Base-by-base conservation (phyloP, 2,888 invertebrate species). In the Myopa testacea region DNA sequence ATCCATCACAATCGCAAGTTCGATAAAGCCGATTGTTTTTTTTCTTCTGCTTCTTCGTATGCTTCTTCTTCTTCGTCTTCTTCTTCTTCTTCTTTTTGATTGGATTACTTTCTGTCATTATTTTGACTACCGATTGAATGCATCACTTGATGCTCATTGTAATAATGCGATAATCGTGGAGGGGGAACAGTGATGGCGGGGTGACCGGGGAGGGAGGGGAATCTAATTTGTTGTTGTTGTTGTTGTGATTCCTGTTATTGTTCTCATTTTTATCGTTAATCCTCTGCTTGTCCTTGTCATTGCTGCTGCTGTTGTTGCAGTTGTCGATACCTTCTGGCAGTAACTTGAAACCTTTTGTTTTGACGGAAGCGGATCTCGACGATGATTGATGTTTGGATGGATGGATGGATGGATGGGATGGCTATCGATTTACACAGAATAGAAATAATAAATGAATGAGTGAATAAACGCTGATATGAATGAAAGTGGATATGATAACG, bases 51-150 rank as follows among this genome's bases (percentile, higher is more conserved):
- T 58, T 12, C 62, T 62, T 19, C 62, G 2, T 4, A 3, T 62
- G 4, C 26, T 12, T n/a, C 62, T 58, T n/a, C 26, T 62, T 19
- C 62, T 62, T 26, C 19, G 0, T n/a, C 26, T 62, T 62, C 26
- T 62, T 62, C n/a, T 38, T 65, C 37, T 38, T 65, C 62, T 26
- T 16, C n/a, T 1, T 10, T 62, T 62, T 62, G 19, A 62, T 62
- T 62, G 62, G 62, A 62, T 62, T 38, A 38, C 12, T 38, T 55
- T 38, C 4, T 38, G 65, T 62, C 62, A 62, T 62, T 62, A 34
- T 37, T 38, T 65, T 65, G 16, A 65, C 14, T 26, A 4, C 26
- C 62, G 62, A 58, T 10, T 34, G 34, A 63, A 63, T 63, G 58
- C 12, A 63, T 63, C 62, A 63, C 10, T 26, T 63, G 62, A 4